These are phyloP conservation scores for Aricia artaxerxes DNA, from an alignment of 2,888 invertebrate genomes.

Conservation along the genomic window DNA sequence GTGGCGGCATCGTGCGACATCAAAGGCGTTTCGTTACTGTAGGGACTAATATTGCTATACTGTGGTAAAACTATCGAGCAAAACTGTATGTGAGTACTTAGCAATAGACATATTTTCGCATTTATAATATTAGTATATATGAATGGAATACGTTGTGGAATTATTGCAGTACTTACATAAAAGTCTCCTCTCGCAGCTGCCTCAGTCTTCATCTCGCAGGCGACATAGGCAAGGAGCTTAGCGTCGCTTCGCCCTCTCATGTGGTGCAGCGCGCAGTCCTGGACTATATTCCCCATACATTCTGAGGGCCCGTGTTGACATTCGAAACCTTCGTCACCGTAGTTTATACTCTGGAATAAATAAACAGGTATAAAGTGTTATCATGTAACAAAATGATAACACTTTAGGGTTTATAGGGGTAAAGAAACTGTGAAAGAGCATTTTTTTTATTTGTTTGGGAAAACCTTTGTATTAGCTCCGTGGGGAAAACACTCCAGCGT, in stretches of 20 bases:
- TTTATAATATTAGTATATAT: background rate
- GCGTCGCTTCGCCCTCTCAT: conserved; percentile 53
- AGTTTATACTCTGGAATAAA: conserved; percentile 63
- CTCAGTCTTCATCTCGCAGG: conserved; percentile 74
- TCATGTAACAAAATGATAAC: too few relatives aligned
- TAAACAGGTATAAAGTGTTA: too few relatives aligned
- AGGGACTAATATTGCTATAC: too few relatives aligned
- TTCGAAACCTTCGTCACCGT: conserved; percentile 65
- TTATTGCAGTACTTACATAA: conserved; percentile 45
- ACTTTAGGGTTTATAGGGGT: too few relatives aligned
- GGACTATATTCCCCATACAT: conserved; percentile 82
- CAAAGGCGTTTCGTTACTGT: too few relatives aligned
- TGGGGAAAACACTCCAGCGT: too few relatives aligned
- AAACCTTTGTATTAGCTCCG: too few relatives aligned
- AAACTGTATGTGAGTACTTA: too few relatives aligned
- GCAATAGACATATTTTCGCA: background rate
- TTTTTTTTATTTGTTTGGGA: too few relatives aligned
- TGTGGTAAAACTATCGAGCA: too few relatives aligned
- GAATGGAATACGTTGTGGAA: background rate
- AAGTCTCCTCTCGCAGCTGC: conserved; percentile 58
- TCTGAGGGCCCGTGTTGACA: conserved; percentile 84
- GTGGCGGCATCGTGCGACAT: too few relatives aligned
- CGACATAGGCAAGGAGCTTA: conserved; percentile 67
- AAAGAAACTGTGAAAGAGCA: too few relatives aligned
- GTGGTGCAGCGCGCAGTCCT: conserved; percentile 79